phyloP scores from a whole-genome alignment of 2,888 invertebrate species.

The Lochmaea capreae region DNA sequence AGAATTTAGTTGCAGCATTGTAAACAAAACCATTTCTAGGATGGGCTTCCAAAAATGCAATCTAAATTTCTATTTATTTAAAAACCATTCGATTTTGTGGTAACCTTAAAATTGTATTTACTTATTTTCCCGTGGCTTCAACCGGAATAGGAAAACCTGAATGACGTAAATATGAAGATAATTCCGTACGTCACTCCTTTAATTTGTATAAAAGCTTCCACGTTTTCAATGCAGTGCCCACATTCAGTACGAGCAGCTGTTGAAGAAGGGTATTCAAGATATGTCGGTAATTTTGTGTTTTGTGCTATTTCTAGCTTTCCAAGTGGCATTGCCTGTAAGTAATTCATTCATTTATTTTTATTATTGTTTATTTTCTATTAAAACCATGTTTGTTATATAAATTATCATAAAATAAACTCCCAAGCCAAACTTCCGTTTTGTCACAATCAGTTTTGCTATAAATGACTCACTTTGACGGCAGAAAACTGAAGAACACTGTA shows the following conservation, averaged over 20 bases:
- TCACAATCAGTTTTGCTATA: background rate
- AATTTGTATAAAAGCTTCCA: background rate
- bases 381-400: too few species aligned
- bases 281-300: background rate
- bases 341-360: background rate
- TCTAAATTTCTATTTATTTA: too few species aligned
- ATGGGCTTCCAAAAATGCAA: background rate
- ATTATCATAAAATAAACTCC: too few species aligned
- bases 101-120: too few species aligned
- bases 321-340: background rate
- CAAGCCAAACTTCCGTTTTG: background rate
- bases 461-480: background rate
- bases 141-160: conserved; percentile 3
- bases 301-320: background rate
- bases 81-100: too few species aligned
- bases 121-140: background rate
- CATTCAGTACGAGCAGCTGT: background rate
- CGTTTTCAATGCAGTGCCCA: background rate
- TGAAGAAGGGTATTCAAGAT: background rate
- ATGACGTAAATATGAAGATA: conserved; percentile 6
- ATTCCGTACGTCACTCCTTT: background rate
- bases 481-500: too few species aligned
- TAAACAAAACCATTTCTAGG: background rate
- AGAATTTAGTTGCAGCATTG: too few species aligned
- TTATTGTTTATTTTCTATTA: too few species aligned